Conservation (phyloP, 2,888 invertebrate genomes). For the Griposia aprilina region DNA sequence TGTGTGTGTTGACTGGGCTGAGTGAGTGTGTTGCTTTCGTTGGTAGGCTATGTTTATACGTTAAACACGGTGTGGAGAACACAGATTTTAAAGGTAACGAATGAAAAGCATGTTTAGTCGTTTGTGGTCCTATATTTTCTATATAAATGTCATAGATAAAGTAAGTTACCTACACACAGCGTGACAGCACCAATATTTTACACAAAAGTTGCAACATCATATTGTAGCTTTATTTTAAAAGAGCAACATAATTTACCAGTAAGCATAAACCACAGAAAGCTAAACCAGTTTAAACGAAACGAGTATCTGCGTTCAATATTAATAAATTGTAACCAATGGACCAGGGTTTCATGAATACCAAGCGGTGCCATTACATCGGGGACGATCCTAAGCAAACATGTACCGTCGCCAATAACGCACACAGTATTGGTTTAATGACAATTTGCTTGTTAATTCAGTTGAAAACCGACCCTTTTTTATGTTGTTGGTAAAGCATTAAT, state of each 20-base stretch:
- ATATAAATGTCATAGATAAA: too few relatives aligned
- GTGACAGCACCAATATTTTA: neutral
- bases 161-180: too few relatives aligned
- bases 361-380: slow-evolving; percentile 56
- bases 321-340: slow-evolving; percentile 62
- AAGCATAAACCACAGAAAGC: slow-evolving; percentile 32
- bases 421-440: slow-evolving; percentile 63
- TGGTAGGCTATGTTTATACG: neutral
- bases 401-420: slow-evolving; percentile 59
- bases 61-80: neutral
- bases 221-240: neutral
- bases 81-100: neutral
- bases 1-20: neutral
- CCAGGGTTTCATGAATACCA: slow-evolving; percentile 62
- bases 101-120: neutral
- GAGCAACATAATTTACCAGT: slow-evolving; percentile 1
- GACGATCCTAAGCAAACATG: slow-evolving; percentile 64
- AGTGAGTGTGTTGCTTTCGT: neutral
- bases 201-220: neutral
- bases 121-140: neutral
- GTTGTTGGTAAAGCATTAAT: slow-evolving; percentile 53
- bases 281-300: slow-evolving; percentile 33
- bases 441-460: slow-evolving; percentile 66
- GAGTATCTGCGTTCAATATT: slow-evolving; percentile 52
- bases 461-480: slow-evolving; percentile 57